phyloP scores from a whole-genome alignment of 2,797 vertebrate genomes.

The Falco novaeseelandiae region DNA sequence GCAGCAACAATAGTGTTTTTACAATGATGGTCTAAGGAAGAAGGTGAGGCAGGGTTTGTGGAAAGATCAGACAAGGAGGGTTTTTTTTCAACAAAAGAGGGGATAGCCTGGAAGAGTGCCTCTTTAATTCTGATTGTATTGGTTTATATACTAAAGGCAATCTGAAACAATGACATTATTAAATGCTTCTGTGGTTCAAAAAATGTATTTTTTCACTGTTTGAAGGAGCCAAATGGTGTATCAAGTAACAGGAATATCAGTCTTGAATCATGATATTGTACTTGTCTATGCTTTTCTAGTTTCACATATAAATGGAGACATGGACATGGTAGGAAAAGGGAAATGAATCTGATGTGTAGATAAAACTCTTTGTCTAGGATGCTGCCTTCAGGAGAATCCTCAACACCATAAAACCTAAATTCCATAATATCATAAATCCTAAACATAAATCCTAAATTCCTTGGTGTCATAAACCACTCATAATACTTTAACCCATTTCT shows the following conservation, averaged over 20 bases:
- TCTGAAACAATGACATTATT: neutral
- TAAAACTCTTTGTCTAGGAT: neutral
- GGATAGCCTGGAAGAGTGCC: neutral
- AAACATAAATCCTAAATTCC: neutral
- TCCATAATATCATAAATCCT: neutral
- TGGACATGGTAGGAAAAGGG: neutral
- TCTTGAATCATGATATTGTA: neutral
- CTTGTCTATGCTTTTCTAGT: slow-evolving; percentile 10
- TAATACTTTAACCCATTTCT: neutral
- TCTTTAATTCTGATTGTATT: neutral
- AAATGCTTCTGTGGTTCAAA: neutral
- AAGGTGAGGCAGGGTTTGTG: neutral
- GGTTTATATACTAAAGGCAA: neutral
- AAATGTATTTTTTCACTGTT: neutral
- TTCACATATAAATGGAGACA: neutral
- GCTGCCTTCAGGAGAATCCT: neutral
- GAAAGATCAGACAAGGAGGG: neutral
- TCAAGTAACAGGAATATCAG: neutral
- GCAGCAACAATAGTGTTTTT: neutral
- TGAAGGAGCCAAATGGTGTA: neutral
- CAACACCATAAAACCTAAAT: neutral
- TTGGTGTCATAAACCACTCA: neutral
- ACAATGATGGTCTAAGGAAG: neutral
- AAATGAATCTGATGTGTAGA: neutral
- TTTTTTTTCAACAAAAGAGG: neutral